A percentile compares a stretch with the other conserved stretches of the same genome.
These are phyloP conservation scores for Papilio gigon DNA, from an alignment of 2,888 invertebrate species.

Conservation along the genomic window DNA sequence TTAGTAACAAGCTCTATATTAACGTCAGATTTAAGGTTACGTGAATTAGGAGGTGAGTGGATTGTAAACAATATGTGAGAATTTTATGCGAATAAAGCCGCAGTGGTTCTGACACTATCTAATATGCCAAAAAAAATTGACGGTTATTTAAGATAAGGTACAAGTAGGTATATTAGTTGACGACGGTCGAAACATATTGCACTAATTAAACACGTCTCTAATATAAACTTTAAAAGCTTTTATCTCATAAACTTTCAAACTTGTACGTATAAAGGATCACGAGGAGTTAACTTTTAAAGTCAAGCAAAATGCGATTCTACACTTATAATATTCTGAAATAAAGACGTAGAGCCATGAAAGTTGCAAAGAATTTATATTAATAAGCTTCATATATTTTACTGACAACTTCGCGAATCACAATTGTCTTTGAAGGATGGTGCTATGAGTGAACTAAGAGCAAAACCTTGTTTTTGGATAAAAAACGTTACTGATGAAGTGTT, in stretches of 20 bases:
- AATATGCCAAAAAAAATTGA: too few species aligned
- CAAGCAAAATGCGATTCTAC: background rate
- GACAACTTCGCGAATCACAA: conserved; percentile 17
- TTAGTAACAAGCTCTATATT: too few species aligned
- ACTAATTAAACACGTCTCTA: background rate
- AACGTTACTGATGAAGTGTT: background rate
- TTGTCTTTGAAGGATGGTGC: conserved; percentile 8
- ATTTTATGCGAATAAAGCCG: too few species aligned
- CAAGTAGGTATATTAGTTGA: too few species aligned
- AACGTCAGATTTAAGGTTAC: too few species aligned
- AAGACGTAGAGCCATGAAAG: background rate
- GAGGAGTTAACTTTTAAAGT: background rate
- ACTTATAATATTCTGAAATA: background rate
- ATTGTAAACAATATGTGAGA: too few species aligned
- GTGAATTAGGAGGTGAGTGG: too few species aligned
- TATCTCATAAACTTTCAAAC: conserved; percentile 4
- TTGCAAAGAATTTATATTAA: conserved; percentile 2
- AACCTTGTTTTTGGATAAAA: conserved; percentile 19
- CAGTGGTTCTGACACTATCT: too few species aligned
- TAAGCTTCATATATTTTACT: conserved; percentile 13
- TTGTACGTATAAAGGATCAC: conserved; percentile 1
- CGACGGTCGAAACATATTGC: too few species aligned
- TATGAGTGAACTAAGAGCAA: conserved; percentile 30
- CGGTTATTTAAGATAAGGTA: too few species aligned
- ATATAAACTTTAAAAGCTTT: conserved; percentile 17